Percentiles rank a stretch among this genome's conserved stretches.
phyloP scores from a whole-genome alignment of 2,888 invertebrate genomes.

The Dromius quadrimaculatus region DNA sequence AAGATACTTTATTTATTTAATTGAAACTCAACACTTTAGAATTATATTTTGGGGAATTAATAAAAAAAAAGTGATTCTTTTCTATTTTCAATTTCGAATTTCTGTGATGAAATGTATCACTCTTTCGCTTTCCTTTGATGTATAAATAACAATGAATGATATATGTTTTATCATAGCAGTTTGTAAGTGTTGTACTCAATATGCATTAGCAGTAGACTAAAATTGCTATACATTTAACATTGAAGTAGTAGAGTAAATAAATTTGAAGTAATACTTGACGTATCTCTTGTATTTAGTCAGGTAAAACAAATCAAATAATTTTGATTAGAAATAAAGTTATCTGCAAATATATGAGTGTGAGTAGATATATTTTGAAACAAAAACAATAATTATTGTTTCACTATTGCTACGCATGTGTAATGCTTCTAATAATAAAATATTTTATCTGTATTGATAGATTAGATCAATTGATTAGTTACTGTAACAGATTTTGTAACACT shows the following conservation, averaged over 20 bases:
- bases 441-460: slow-evolving; percentile 30
- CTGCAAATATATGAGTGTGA: slow-evolving; percentile 2
- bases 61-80: no score
- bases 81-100: no score
- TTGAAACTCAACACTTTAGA: no score
- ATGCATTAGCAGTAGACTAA: no score
- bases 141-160: no score
- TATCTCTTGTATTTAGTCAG: background rate
- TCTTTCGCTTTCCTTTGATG: no score
- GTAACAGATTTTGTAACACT: slow-evolving; percentile 25
- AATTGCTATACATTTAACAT: no score
- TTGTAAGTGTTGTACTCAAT: no score
- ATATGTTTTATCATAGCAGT: no score
- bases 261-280: slow-evolving; percentile 22
- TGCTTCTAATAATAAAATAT: slow-evolving; percentile 24
- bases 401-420: slow-evolving; percentile 6
- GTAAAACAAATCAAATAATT: slow-evolving; percentile 27
- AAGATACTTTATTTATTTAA: no score
- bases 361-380: slow-evolving; percentile 4
- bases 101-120: no score
- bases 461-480: slow-evolving; percentile 19
- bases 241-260: background rate
- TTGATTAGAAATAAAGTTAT: slow-evolving; percentile 21
- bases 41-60: no score
- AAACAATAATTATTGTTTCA: slow-evolving; percentile 27